These are phyloP conservation scores for Caradrina clavipalpis DNA, from an alignment of 2,888 invertebrate species.

Conservation along the genomic window DNA sequence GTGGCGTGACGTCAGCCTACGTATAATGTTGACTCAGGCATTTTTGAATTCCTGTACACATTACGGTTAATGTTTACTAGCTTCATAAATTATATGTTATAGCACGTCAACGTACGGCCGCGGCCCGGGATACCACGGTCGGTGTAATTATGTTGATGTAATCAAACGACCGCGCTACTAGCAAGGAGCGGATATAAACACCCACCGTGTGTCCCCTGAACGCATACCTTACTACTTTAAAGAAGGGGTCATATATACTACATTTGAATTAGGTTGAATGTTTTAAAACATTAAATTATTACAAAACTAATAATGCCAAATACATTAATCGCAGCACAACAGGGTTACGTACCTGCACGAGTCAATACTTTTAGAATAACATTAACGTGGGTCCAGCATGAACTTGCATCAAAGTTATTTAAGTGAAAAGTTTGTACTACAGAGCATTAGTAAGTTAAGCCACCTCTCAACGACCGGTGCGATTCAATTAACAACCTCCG, in stretches of 20 bases:
- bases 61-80: conserved; percentile 19
- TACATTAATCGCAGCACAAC: not conserved
- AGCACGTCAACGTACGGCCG: conserved; percentile 40
- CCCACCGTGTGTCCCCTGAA: too few species aligned
- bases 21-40: conserved; percentile 27
- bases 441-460: conserved; percentile 66
- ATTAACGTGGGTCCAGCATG: conserved; percentile 58
- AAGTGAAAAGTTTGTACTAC: conserved; percentile 69
- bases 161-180: not conserved
- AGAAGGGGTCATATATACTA: not conserved
- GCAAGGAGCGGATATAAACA: not conserved
- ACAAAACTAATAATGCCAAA: not conserved
- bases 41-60: conserved; percentile 16
- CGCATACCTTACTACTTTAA: not conserved
- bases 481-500: conserved; percentile 81
- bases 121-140: not conserved
- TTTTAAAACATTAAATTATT: not conserved
- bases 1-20: not conserved
- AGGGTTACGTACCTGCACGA: not conserved
- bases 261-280: not conserved
- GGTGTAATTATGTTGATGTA: conserved; percentile 12
- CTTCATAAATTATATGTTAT: conserved; percentile 60
- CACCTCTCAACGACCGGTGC: conserved; percentile 75
- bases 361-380: conserved; percentile 43
- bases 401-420: conserved; percentile 63